These are phyloP conservation scores for Rhagonycha lutea DNA, from an alignment of 2,888 invertebrate genomes.

Conservation along the genomic window DNA sequence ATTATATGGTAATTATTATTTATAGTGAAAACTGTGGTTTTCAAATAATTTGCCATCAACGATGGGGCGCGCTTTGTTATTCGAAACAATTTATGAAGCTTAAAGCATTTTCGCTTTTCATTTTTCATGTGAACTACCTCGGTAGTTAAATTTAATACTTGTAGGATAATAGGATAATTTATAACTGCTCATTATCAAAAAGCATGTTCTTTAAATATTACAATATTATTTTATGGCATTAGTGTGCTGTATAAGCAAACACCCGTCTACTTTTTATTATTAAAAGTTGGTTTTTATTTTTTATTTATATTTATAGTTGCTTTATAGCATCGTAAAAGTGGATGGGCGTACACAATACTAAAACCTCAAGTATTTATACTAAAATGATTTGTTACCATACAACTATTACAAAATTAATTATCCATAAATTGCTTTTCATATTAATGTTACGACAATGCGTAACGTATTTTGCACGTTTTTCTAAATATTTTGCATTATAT, in stretches of 20 bases:
- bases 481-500: neutral
- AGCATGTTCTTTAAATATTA: slow-evolving; percentile 1
- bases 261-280: slow-evolving; percentile 13
- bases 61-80: neutral
- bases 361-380: neutral
- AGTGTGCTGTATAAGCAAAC: slow-evolving; percentile 2
- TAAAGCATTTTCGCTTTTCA: neutral
- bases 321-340: slow-evolving; percentile 8
- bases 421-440: neutral
- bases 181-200: neutral
- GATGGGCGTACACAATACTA: slow-evolving; percentile 5
- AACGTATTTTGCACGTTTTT: neutral
- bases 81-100: neutral
- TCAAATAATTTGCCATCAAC: neutral
- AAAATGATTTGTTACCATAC: slow-evolving; percentile 1
- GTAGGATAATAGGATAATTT: slow-evolving; percentile 1
- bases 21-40: neutral
- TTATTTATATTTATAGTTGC: slow-evolving; percentile 19
- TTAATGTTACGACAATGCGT: neutral
- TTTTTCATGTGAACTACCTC: neutral
- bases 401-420: neutral
- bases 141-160: neutral
- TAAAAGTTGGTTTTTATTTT: slow-evolving; percentile 6
- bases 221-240: slow-evolving; percentile 8
- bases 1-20: neutral